Conservation (phyloP, 2,797 vertebrate genomes). For the Phrynocephalus guinanensis region DNA sequence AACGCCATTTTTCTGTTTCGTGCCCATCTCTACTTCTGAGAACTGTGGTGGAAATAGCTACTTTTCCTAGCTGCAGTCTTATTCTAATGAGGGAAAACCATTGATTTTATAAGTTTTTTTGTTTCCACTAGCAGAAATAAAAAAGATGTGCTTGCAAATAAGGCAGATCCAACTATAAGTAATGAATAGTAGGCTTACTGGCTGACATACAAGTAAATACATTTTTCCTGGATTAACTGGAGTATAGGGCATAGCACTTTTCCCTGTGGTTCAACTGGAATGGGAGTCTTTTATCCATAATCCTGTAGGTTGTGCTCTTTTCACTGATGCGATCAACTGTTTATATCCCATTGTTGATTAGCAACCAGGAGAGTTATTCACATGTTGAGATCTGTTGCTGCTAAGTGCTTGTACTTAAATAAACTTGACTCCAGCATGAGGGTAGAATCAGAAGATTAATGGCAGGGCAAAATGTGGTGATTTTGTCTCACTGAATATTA, state of each 20-base stretch:
- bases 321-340: not conserved
- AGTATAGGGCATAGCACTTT: not conserved
- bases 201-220: too few species aligned
- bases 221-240: not conserved
- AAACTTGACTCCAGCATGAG: conserved; percentile 3
- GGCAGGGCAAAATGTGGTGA: not conserved
- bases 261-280: not conserved
- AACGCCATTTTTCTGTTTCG: too few species aligned
- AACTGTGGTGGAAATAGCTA: not conserved
- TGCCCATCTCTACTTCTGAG: not conserved
- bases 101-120: too few species aligned
- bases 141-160: too few species aligned
- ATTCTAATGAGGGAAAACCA: too few species aligned
- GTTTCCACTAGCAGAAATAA: too few species aligned
- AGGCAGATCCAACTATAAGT: too few species aligned
- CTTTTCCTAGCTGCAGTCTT: not conserved
- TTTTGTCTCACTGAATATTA: not conserved
- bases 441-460: not conserved
- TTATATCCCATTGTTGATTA: conserved; percentile 4
- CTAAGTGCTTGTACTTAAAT: conserved; percentile 1
- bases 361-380: not conserved
- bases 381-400: not conserved
- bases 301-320: not conserved
- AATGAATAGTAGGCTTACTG: not conserved
- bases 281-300: not conserved